These are phyloP conservation scores for Muschampia plurimacula DNA, from an alignment of 2,888 invertebrate species.

Conservation along the genomic window DNA sequence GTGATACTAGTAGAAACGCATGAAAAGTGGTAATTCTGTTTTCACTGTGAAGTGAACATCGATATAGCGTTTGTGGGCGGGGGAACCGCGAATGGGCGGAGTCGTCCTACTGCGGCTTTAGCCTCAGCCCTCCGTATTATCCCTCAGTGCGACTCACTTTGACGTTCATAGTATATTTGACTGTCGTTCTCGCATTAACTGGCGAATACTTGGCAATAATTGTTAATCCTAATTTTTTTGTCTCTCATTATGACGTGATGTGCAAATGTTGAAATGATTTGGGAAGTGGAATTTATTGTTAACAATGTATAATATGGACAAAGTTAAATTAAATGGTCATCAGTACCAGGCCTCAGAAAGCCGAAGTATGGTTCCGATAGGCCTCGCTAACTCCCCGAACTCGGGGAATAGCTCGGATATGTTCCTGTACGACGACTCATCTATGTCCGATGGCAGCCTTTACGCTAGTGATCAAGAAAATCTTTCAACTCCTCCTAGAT, in stretches of 20 bases:
- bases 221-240: neutral
- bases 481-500: constrained; percentile 87
- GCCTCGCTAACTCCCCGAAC: constrained; percentile 31
- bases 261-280: constrained; percentile 15
- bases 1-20: no score
- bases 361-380: constrained; percentile 34
- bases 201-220: neutral
- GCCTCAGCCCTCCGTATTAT: constrained; percentile 38
- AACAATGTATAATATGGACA: constrained; percentile 43
- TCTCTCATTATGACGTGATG: constrained; percentile 4
- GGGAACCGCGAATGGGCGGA: constrained; percentile 38
- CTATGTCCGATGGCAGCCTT: constrained; percentile 87
- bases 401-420: constrained; percentile 66
- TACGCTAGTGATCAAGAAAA: constrained; percentile 95
- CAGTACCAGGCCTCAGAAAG: constrained; percentile 31
- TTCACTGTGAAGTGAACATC: constrained; percentile 1
- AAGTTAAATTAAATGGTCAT: constrained; percentile 27
- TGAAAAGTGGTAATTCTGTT: neutral
- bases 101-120: constrained; percentile 23
- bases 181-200: constrained; percentile 18
- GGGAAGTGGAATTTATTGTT: neutral
- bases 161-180: constrained; percentile 11
- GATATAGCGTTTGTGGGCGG: constrained; percentile 20
- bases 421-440: constrained; percentile 88
- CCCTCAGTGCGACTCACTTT: constrained; percentile 35